phyloP scores from a whole-genome alignment of 2,888 invertebrate species.

The Acanthosoma haemorrhoidale region DNA sequence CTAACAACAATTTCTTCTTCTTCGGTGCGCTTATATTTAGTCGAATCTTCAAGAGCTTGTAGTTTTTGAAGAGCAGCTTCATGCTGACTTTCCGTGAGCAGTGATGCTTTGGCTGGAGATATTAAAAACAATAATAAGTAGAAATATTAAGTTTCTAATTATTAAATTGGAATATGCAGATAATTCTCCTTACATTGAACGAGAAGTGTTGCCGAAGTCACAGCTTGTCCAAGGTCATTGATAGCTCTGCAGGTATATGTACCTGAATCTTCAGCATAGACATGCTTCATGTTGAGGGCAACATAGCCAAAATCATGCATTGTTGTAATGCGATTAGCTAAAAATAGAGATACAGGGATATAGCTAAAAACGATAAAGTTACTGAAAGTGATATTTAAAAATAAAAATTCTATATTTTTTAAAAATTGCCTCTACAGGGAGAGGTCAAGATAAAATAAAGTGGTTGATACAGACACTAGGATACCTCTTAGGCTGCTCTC shows the following conservation, averaged over 20 bases:
- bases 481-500: no score
- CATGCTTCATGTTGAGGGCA: slow-evolving; percentile 88
- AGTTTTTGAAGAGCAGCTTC: slow-evolving; percentile 83
- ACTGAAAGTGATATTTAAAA: no score
- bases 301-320: slow-evolving; percentile 99
- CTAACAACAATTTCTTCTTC: slow-evolving; percentile 69
- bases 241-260: slow-evolving; percentile 91
- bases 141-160: no score
- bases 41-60: slow-evolving; percentile 75
- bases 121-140: background rate
- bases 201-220: slow-evolving; percentile 84
- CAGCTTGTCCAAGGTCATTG: slow-evolving; percentile 90
- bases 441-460: no score
- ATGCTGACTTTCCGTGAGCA: slow-evolving; percentile 83
- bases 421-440: no score
- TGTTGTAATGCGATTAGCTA: slow-evolving; percentile 83
- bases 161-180: background rate
- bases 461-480: no score
- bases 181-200: slow-evolving; percentile 67
- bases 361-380: no score
- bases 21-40: slow-evolving; percentile 71
- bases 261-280: slow-evolving; percentile 92
- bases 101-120: slow-evolving; percentile 72
- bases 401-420: no score
- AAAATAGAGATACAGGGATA: no score